Conservation (phyloP, 2,113 vertebrate genomes). For the Pogonocichla stellata region DNA sequence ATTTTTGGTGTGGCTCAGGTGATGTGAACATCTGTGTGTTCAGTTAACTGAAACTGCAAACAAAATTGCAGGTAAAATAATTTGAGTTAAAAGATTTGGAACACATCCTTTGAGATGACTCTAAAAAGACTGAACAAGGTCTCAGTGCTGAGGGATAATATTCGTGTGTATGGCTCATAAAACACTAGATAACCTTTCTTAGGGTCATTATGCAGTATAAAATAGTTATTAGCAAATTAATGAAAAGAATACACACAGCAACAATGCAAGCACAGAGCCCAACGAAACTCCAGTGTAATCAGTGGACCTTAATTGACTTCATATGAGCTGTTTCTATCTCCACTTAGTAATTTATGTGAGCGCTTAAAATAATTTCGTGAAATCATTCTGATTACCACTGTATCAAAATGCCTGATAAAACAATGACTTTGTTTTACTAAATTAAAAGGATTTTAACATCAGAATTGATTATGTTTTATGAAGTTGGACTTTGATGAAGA, state of each 20-base stretch:
- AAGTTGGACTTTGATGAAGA: background rate
- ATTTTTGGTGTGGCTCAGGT: background rate
- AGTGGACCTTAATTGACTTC: slow-evolving; percentile 2
- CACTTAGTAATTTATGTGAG: background rate
- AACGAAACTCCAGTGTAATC: background rate
- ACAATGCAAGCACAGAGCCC: background rate
- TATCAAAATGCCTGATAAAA: background rate
- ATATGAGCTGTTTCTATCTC: background rate
- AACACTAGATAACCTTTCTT: background rate
- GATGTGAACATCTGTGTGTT: background rate
- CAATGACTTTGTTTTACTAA: background rate
- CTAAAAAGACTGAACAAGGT: background rate
- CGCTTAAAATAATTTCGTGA: background rate
- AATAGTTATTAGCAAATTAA: slow-evolving; percentile 6
- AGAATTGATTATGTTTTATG: background rate
- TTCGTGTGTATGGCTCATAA: background rate
- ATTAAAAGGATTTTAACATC: slow-evolving; percentile 3
- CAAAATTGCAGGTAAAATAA: background rate
- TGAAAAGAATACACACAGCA: background rate
- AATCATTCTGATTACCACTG: background rate
- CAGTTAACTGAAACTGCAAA: background rate
- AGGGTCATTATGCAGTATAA: background rate
- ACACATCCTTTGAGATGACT: background rate
- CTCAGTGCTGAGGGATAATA: background rate
- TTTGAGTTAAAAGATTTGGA: background rate